Percentiles rank a stretch among this genome's conserved stretches.
phyloP scores from a whole-genome alignment of 2,797 vertebrate genomes.

The Alosa sapidissima region DNA sequence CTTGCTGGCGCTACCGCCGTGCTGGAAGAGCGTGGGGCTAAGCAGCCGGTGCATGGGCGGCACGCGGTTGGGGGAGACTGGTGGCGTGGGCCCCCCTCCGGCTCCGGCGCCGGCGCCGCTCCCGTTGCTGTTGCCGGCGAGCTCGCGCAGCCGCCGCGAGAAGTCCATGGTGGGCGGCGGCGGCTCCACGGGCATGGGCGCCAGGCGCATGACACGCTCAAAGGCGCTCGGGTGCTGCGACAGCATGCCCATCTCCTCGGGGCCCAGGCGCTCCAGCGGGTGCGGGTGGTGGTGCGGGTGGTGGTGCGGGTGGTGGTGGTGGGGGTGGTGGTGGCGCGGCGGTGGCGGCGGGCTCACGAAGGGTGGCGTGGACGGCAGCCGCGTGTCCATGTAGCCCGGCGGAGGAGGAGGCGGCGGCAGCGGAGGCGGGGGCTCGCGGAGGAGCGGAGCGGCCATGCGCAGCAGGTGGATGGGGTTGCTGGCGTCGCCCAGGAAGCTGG shows the following conservation, averaged over 20 bases:
- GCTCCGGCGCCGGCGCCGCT: slow-evolving; percentile 44
- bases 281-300: slow-evolving; percentile 46
- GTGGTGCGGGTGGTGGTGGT: slow-evolving; percentile 90
- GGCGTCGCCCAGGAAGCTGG: slow-evolving; percentile 93
- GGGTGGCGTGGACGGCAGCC: slow-evolving; percentile 90
- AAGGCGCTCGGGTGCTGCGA: slow-evolving; percentile 83
- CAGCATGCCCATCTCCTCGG: slow-evolving; percentile 98
- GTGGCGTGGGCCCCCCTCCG: slow-evolving; percentile 85
- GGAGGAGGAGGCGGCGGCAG: slow-evolving; percentile 84
- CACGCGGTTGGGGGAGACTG: slow-evolving; percentile 92
- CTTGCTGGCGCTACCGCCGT: slow-evolving; percentile 88
- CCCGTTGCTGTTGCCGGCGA: slow-evolving; percentile 81
- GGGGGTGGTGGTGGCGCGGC: slow-evolving; percentile 83
- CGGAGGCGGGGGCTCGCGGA: slow-evolving; percentile 82
- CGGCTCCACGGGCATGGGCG: slow-evolving; percentile 69
- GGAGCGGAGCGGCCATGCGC: slow-evolving; percentile 93
- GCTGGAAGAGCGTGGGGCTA: slow-evolving; percentile 90
- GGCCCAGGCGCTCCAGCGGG: slow-evolving; percentile 88
- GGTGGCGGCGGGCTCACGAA: slow-evolving; percentile 95
- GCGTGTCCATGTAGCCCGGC: slow-evolving; percentile 90
- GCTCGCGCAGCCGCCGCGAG: slow-evolving; percentile 74
- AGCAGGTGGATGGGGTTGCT: slow-evolving; percentile 96
- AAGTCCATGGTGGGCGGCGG: slow-evolving; percentile 75
- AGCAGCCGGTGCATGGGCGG: slow-evolving; percentile 96
- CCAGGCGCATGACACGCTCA: slow-evolving; percentile 82